These are phyloP conservation scores for Germaria angustata DNA, from an alignment of 2,888 invertebrate species.

Conservation along the genomic window DNA sequence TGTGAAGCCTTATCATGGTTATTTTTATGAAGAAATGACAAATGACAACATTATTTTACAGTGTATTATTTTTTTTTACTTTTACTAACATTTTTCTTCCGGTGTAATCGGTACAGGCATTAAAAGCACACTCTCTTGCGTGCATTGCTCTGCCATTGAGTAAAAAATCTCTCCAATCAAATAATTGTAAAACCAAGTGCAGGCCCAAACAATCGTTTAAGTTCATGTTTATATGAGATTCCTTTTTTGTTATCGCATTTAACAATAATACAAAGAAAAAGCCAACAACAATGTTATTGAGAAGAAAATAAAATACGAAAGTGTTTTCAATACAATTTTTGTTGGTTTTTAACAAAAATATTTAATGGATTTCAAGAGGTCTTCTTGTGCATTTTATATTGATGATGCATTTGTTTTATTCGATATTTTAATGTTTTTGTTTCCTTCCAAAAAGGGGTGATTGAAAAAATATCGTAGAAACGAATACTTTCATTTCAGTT, in stretches of 20 bases:
- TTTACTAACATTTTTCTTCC: conserved; percentile 1
- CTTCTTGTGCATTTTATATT: conserved; percentile 57
- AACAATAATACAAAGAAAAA: conserved; percentile 25
- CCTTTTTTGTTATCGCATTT: conserved; percentile 50
- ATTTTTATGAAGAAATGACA: too few relatives aligned
- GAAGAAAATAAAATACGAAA: conserved; percentile 45
- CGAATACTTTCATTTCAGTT: conserved; percentile 12
- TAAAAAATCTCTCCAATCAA: conserved; percentile 33
- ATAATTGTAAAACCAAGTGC: conserved; percentile 12
- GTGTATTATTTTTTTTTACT: too few relatives aligned
- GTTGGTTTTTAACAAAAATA: conserved; percentile 62
- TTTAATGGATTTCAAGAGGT: conserved; percentile 71
- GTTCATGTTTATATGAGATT: conserved; percentile 15
- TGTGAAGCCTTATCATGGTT: too few relatives aligned
- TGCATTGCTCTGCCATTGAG: conserved; percentile 13
- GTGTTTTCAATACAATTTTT: conserved; percentile 61
- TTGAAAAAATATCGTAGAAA: background rate
- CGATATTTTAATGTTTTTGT: conserved; percentile 41
- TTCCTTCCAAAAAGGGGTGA: conserved; percentile 49
- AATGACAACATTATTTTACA: too few relatives aligned
- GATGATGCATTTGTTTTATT: conserved; percentile 61
- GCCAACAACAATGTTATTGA: background rate
- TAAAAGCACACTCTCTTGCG: background rate
- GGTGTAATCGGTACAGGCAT: background rate
- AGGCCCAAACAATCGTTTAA: conserved; percentile 6